Evolutionary conservation across 2,797 vertebrate species (phyloP), one percentile per base, ranked within the genome.

Genomic region (Falco concolor): DNA sequence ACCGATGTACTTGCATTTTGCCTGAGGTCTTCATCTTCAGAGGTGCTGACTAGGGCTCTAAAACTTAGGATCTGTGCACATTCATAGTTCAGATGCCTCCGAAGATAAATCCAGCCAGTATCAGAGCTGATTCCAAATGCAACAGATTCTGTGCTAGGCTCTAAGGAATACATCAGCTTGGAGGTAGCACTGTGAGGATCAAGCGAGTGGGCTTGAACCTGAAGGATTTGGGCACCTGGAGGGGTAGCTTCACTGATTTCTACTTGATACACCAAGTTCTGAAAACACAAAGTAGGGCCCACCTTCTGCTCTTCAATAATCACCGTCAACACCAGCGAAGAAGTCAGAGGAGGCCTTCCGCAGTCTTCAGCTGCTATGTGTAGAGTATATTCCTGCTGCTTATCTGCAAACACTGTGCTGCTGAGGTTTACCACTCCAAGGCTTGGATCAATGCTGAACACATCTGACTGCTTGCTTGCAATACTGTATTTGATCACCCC

Each of bases 21-120:
- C 38, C 94, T 86, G 14, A 45, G 38, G 54, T 76, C 77, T 90
- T 82, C 9, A 2, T 91, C 92, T 57, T 96, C 96, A 0, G 30
- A 92, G 49, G 92, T 94, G 17, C 96, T 95, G 80, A 98, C 99
- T 65, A 98, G 86, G 23, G 98, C 99, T 89, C 94, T 98, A 59
- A 99, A 98, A 60, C 95, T 97, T 83, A 98, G 98, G 13, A 56
- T 76, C 45, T 98, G 97, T 50, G 96, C 80, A 1, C 96, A 90
- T 97, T 99, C 99, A 1, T 98, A 99, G 98, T 99, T 98, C 12
- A 99, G 98, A 85, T 16, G 95, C 25, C 93, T 97, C 57, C 93
- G 95, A 63, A 99, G 97, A 84, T 98, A 99, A 97, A 99, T 96
- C 98, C 98, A 98, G 2, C 99, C 99, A 0, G 98, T 98, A 69